Evolutionary conservation across 2,797 vertebrate species (phyloP).

Genomic region (Enteromius paludinosus): DNA sequence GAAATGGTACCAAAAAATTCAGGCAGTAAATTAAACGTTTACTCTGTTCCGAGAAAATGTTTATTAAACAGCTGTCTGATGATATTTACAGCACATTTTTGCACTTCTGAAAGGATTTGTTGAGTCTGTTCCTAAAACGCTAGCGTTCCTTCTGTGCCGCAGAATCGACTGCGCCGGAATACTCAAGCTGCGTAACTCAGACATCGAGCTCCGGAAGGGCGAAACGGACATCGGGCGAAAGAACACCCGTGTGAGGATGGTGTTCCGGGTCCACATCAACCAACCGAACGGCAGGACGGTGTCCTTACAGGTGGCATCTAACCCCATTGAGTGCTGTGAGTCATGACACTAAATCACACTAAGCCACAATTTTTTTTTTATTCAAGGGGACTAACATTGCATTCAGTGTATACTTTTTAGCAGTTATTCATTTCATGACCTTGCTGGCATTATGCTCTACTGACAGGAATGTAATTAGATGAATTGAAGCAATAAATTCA

Average conservation of each 20-base stretch:
- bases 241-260: constrained; percentile 94
- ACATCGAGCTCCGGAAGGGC: constrained; percentile 96
- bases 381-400: neutral
- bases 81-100: neutral
- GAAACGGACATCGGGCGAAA: constrained; percentile 97
- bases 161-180: constrained; percentile 98
- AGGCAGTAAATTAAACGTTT: constrained; percentile 21
- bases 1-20: constrained; percentile 14
- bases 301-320: constrained; percentile 91
- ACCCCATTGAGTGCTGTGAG: constrained; percentile 98
- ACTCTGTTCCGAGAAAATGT: constrained; percentile 47
- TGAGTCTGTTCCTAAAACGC: constrained; percentile 17
- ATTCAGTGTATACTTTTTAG: neutral
- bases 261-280: constrained; percentile 93
- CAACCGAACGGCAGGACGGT: constrained; percentile 87
- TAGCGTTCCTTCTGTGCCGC: constrained; percentile 24
- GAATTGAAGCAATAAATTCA: neutral
- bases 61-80: constrained; percentile 46
- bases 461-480: neutral
- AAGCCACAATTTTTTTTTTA: too few species aligned
- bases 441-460: neutral
- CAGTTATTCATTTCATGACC: neutral
- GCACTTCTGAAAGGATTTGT: constrained; percentile 22
- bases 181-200: constrained; percentile 94
- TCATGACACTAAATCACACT: constrained; percentile 62